Percentiles rank a stretch among this genome's conserved stretches.
Conservation (phyloP, 2,797 vertebrate genomes). For the Enteromius thamalakanensis region DNA sequence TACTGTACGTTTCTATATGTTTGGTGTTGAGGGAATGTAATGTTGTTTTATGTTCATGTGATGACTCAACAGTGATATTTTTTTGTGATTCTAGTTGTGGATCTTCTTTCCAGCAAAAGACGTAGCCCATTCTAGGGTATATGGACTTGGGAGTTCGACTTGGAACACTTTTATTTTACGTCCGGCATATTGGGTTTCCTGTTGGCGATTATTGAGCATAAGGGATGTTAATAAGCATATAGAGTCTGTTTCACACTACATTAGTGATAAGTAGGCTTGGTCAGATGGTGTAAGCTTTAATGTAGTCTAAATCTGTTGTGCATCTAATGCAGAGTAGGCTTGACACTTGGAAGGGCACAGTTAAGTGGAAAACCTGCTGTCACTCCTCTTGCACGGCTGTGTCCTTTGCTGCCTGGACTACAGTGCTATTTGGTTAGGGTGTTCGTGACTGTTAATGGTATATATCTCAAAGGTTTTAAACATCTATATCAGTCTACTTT, state of each 20-base stretch:
- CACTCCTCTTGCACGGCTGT: neutral
- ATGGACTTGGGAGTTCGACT: neutral
- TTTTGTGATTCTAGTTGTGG: constrained; percentile 15
- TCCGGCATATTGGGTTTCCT: neutral
- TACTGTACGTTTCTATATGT: constrained; percentile 21
- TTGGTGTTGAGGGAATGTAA: constrained; percentile 36
- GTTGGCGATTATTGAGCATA: neutral
- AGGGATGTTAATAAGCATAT: neutral
- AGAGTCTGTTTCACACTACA: neutral
- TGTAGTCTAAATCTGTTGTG: constrained; percentile 25
- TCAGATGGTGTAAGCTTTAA: constrained; percentile 23
- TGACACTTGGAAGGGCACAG: constrained; percentile 19
- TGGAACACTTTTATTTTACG: neutral
- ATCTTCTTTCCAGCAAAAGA: constrained; percentile 8
- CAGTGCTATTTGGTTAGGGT: neutral
- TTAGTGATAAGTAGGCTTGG: constrained; percentile 59
- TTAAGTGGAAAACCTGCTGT: constrained; percentile 24
- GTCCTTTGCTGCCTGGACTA: constrained; percentile 22
- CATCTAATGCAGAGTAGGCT: constrained; percentile 12
- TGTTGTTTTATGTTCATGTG: constrained; percentile 26
- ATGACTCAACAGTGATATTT: constrained; percentile 2
- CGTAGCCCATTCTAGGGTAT: neutral
- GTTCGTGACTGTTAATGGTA: neutral
- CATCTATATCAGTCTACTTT: neutral
- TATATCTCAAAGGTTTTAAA: neutral